Evolutionary conservation across 2,888 invertebrate genomes (phyloP).

Genomic region (Stenichneumon culpator): DNA sequence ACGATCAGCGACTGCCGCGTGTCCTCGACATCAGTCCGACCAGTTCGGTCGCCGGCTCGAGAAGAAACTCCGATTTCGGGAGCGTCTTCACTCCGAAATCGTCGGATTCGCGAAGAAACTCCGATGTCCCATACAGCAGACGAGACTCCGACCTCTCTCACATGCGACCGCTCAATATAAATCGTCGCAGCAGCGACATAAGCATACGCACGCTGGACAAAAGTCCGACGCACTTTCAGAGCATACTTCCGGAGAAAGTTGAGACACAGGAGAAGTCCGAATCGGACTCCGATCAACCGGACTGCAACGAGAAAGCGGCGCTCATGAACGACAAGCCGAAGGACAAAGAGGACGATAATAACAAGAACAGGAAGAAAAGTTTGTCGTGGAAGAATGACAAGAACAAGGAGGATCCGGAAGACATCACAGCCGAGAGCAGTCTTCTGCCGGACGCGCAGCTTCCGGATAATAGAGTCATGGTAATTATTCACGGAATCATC

Average conservation of each 20-base stretch:
- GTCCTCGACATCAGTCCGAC: constrained; percentile 79
- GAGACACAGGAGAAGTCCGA: constrained; percentile 80
- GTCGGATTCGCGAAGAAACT: constrained; percentile 80
- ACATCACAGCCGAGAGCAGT: constrained; percentile 84
- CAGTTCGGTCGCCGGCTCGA: constrained; percentile 77
- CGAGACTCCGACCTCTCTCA: constrained; percentile 78
- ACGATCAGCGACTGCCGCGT: constrained; percentile 76
- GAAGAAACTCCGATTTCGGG: constrained; percentile 82
- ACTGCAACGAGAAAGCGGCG: constrained; percentile 81
- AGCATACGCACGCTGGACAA: constrained; percentile 80
- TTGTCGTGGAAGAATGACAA: constrained; percentile 84
- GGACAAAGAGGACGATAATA: constrained; percentile 74
- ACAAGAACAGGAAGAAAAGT: constrained; percentile 82
- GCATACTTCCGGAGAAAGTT: constrained; percentile 72
- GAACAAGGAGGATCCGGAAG: constrained; percentile 79
- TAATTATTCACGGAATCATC: constrained; percentile 55
- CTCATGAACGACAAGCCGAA: constrained; percentile 78
- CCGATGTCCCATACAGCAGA: constrained; percentile 78
- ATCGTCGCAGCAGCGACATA: constrained; percentile 81
- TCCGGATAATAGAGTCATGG: constrained; percentile 74
- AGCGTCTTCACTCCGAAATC: constrained; percentile 72
- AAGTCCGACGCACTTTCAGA: constrained; percentile 79
- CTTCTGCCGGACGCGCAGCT: constrained; percentile 78
- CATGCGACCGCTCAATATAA: constrained; percentile 76
- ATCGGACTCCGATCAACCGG: constrained; percentile 82